These are phyloP conservation scores for Lamellibrachia satsuma DNA, from an alignment of 2,888 invertebrate genomes.

Conservation along the genomic window DNA sequence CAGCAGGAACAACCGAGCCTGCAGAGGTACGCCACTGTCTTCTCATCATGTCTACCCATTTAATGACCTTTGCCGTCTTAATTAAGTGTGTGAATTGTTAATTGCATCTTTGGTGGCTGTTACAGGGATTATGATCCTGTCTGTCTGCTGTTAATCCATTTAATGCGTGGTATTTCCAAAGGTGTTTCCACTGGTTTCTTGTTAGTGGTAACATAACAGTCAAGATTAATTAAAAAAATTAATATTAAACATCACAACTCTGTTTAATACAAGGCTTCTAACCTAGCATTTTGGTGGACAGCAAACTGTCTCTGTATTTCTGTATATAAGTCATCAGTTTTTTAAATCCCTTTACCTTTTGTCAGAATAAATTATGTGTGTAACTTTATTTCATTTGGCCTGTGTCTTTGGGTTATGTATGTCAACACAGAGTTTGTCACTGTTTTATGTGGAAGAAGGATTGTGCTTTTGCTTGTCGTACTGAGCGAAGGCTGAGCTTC, in stretches of 20 bases:
- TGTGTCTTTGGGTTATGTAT: not conserved
- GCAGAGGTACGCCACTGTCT: constrained; percentile 68
- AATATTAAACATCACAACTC: not conserved
- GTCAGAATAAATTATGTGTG: not conserved
- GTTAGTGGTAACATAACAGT: not conserved
- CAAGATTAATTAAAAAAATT: constrained; percentile 22
- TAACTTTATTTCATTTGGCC: not conserved
- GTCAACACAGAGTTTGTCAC: not conserved
- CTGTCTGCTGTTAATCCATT: not conserved
- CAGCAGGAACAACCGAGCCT: constrained; percentile 74
- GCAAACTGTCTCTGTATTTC: no score
- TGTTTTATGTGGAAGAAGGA: not conserved
- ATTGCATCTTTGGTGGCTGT: not conserved
- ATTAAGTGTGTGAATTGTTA: not conserved
- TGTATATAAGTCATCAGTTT: no score
- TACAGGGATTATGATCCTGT: not conserved
- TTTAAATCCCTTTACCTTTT: no score
- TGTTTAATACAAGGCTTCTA: not conserved
- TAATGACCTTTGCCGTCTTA: not conserved
- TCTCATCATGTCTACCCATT: not conserved
- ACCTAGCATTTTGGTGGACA: not conserved
- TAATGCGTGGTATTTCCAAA: not conserved
- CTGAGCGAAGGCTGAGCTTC: not conserved
- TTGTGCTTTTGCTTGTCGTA: not conserved
- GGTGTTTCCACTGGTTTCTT: not conserved